Percentiles rank a stretch among this genome's conserved stretches.
These are phyloP conservation scores for Stegana nigrithorax DNA, from an alignment of 2,888 invertebrate species.

Conservation along the genomic window DNA sequence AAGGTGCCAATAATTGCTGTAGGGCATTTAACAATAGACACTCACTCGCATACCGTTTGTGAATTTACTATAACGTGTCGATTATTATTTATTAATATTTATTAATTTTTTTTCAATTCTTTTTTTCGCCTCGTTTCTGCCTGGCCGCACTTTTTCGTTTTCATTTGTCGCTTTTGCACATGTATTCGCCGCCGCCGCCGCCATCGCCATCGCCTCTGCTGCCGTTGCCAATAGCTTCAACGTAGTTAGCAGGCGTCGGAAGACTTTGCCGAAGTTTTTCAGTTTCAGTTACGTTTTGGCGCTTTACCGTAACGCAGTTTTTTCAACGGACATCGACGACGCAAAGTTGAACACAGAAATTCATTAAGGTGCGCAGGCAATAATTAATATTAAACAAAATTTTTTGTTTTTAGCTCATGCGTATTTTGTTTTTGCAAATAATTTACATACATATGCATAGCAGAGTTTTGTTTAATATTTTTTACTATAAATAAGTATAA, in stretches of 20 bases:
- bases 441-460: no score
- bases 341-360: neutral
- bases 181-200: conserved; percentile 27
- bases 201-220: neutral
- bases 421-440: no score
- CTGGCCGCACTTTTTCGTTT: neutral
- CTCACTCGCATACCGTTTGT: no score
- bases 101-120: conserved; percentile 38
- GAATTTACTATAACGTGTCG: no score
- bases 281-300: conserved; percentile 57
- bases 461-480: no score
- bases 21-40: no score
- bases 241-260: neutral
- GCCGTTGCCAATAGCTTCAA: neutral
- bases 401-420: no score
- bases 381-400: no score
- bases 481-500: no score
- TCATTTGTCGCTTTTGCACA: conserved; percentile 2
- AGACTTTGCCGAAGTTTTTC: conserved; percentile 3
- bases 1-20: neutral
- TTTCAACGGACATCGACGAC: conserved; percentile 37
- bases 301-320: conserved; percentile 53
- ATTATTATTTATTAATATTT: conserved; percentile 23
- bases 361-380: conserved; percentile 1
- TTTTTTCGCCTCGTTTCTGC: no score